Conservation (phyloP, 2,888 invertebrate species). For the Mythimna vitellina region DNA sequence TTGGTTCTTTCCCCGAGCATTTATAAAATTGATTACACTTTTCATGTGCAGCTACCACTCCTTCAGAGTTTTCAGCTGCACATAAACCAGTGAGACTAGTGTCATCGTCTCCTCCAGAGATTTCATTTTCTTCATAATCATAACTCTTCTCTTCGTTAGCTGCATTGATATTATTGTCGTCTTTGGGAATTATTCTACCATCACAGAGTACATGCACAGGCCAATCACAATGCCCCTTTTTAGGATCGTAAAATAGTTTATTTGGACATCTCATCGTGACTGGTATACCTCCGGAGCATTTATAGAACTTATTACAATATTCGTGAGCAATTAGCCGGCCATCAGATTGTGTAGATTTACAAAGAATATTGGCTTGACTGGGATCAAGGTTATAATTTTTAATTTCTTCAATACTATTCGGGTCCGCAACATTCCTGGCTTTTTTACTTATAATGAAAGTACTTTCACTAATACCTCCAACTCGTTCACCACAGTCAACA, state of each 20-base stretch:
- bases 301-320: constrained; percentile 68
- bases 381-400: constrained; percentile 20
- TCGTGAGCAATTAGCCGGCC: constrained; percentile 66
- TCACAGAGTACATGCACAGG: constrained; percentile 65
- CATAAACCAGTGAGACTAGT: constrained; percentile 57
- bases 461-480: constrained; percentile 38
- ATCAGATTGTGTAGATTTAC: constrained; percentile 57
- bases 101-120: not conserved
- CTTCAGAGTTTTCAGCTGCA: constrained; percentile 58
- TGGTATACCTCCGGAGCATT: constrained; percentile 61
- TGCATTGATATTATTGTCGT: not conserved
- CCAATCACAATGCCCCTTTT: constrained; percentile 64
- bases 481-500: constrained; percentile 70
- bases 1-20: constrained; percentile 64
- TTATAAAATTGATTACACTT: constrained; percentile 72
- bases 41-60: constrained; percentile 67
- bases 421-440: not conserved
- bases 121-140: constrained; percentile 29
- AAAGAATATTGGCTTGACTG: constrained; percentile 54
- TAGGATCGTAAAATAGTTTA: constrained; percentile 61
- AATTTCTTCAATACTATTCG: not conserved
- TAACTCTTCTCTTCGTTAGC: not conserved
- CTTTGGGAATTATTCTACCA: constrained; percentile 51
- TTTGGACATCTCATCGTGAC: constrained; percentile 56
- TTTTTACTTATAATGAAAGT: not conserved